A percentile compares a stretch with the other conserved stretches of the same genome.
phyloP scores from a whole-genome alignment of 2,888 invertebrate genomes.

The Eupithecia insigniata region DNA sequence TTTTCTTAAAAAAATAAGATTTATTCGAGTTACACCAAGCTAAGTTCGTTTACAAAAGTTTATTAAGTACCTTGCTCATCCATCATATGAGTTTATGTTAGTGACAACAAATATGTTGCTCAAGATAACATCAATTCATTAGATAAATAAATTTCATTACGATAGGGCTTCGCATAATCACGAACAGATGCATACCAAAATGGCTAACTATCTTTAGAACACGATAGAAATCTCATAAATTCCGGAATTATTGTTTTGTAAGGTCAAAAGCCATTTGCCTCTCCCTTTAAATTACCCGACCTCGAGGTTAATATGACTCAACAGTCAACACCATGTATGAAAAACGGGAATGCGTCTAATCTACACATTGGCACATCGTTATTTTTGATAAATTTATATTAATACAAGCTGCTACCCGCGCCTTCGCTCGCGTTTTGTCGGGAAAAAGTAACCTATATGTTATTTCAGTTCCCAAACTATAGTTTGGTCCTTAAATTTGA shows the following conservation, averaged over 20 bases:
- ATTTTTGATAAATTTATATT: slow-evolving; percentile 44
- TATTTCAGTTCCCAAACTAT: too few species aligned
- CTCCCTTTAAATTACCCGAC: slow-evolving; percentile 63
- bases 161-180: neutral
- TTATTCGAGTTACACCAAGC: neutral
- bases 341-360: slow-evolving; percentile 52
- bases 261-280: slow-evolving; percentile 47
- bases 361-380: slow-evolving; percentile 42
- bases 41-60: neutral
- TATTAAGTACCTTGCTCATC: neutral
- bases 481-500: too few species aligned
- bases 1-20: neutral
- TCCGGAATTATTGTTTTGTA: slow-evolving; percentile 49
- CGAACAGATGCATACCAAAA: neutral
- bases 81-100: neutral
- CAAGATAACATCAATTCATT: neutral
- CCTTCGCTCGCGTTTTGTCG: too few species aligned
- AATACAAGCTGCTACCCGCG: too few species aligned
- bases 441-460: too few species aligned
- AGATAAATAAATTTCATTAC: neutral
- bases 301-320: slow-evolving; percentile 61
- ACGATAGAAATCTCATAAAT: slow-evolving; percentile 28
- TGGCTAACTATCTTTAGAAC: neutral
- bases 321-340: slow-evolving; percentile 55
- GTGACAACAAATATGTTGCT: neutral